Conservation (phyloP, 2,797 vertebrate species). For the Melanotaenia boesemani region DNA sequence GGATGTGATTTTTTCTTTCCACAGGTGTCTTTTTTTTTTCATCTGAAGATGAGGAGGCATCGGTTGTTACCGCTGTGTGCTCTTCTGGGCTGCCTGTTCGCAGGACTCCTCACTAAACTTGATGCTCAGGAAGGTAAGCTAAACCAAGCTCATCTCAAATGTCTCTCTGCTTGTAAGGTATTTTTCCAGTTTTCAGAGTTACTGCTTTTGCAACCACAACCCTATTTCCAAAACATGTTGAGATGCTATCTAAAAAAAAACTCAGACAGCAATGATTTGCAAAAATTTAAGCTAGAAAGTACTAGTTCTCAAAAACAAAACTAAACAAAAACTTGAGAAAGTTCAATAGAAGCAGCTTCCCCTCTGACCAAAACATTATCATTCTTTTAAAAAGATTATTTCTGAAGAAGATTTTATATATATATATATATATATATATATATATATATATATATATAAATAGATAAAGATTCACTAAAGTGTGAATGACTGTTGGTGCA, state of each 20-base stretch:
- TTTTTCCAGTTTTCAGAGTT: conserved; percentile 19
- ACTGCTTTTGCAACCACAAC: neutral
- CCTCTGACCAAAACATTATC: too few relatives aligned
- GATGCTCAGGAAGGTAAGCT: conserved; percentile 86
- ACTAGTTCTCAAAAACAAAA: too few relatives aligned
- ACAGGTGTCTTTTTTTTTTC: conserved; percentile 75
- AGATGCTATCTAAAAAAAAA: neutral
- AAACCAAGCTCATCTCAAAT: neutral
- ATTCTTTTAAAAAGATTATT: too few relatives aligned
- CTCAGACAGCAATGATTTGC: too few relatives aligned
- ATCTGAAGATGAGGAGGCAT: conserved; percentile 87
- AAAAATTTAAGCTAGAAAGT: neutral
- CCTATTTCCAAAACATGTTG: neutral
- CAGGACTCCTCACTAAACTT: conserved; percentile 75
- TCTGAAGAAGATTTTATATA: too few relatives aligned
- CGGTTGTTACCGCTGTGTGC: conserved; percentile 77
- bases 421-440: too few relatives aligned
- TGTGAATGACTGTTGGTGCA: too few relatives aligned
- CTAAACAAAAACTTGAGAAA: too few relatives aligned
- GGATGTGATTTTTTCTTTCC: conserved; percentile 22
- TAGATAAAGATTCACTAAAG: too few relatives aligned
- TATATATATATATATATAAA: too few relatives aligned
- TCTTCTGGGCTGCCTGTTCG: conserved; percentile 84
- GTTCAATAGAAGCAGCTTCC: too few relatives aligned
- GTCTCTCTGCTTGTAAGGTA: conserved; percentile 1